Evolutionary conservation across 2,888 invertebrate genomes (phyloP).

Genomic region (Epinotia demarniana): DNA sequence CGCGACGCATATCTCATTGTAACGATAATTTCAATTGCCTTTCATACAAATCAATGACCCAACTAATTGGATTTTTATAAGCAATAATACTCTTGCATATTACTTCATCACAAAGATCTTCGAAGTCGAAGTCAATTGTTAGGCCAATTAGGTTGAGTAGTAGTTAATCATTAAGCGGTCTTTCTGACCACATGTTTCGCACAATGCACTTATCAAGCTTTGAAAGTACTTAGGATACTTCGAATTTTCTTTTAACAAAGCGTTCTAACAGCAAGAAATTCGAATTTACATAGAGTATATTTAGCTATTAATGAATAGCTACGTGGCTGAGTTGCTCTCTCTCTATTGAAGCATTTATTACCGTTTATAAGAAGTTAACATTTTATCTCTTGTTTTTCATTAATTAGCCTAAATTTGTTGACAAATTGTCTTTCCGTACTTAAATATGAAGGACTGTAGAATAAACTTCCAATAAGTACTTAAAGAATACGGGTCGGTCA

Average conservation of each 20-base stretch:
- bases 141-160: conserved; percentile 20
- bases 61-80: conserved; percentile 43
- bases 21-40: conserved; percentile 61
- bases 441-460: too few relatives aligned
- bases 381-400: too few relatives aligned
- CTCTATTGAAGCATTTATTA: background rate
- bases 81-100: conserved; percentile 33
- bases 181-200: background rate
- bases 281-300: too few relatives aligned
- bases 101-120: conserved; percentile 22
- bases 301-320: background rate
- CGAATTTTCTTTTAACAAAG: background rate
- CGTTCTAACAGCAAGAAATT: background rate
- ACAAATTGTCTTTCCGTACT: too few relatives aligned
- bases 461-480: too few relatives aligned
- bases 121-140: conserved; percentile 16
- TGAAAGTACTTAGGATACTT: background rate
- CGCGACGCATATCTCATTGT: conserved; percentile 67
- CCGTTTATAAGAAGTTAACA: background rate
- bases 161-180: conserved; percentile 5
- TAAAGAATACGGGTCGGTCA: too few relatives aligned
- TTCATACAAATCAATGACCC: conserved; percentile 49
- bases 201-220: background rate
- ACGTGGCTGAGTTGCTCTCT: background rate
- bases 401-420: too few relatives aligned